Percentiles rank a stretch among this genome's conserved stretches.
These are phyloP conservation scores for Trematomus loennbergii DNA, from an alignment of 2,113 vertebrate species.

Conservation along the genomic window DNA sequence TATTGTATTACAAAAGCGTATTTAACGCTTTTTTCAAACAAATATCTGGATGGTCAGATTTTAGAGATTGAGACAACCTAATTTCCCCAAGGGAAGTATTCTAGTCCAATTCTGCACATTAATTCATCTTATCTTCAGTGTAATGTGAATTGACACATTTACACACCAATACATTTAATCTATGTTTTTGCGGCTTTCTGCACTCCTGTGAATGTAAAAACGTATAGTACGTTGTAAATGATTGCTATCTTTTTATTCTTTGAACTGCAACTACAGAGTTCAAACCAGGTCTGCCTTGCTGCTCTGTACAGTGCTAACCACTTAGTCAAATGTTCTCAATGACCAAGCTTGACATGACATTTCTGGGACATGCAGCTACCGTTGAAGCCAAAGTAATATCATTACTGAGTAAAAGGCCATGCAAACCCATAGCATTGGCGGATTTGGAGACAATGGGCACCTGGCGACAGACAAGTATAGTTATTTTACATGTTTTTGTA, in stretches of 20 bases:
- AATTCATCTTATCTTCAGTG: not conserved
- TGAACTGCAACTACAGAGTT: not conserved
- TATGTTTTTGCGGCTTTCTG: not conserved
- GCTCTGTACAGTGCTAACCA: conserved; percentile 16
- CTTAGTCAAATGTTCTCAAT: conserved; percentile 1
- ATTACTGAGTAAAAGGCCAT: conserved; percentile 4
- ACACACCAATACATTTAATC: not conserved
- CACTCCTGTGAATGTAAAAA: not conserved
- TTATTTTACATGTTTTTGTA: too few relatives aligned
- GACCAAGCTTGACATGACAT: conserved; percentile 25
- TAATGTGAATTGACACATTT: not conserved
- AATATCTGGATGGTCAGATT: conserved; percentile 11
- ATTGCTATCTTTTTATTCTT: not conserved
- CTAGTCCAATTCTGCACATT: not conserved
- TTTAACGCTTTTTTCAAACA: not conserved
- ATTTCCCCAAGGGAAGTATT: not conserved
- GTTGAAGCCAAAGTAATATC: conserved; percentile 8
- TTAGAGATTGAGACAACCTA: not conserved
- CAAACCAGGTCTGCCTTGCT: not conserved
- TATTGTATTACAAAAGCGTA: not conserved
- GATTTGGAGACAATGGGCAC: too few relatives aligned
- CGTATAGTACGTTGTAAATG: not conserved
- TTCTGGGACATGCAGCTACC: conserved; percentile 21
- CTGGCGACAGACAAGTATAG: too few relatives aligned
- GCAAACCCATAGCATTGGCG: not conserved